These are phyloP conservation scores for Yponomeuta sedellus DNA, from an alignment of 2,888 invertebrate genomes.

Conservation along the genomic window DNA sequence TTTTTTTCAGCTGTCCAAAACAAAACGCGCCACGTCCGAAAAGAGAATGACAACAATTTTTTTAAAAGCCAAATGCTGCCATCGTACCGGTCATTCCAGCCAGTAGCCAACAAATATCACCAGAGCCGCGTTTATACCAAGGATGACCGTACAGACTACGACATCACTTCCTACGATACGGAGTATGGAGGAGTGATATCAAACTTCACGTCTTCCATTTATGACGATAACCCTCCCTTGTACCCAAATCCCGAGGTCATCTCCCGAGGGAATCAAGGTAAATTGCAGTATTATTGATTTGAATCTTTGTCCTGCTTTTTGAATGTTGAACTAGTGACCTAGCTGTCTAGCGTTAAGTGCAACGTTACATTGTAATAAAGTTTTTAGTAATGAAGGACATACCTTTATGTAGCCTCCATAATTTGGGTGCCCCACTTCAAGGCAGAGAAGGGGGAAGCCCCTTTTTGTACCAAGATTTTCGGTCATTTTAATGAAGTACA, in stretches of 20 bases:
- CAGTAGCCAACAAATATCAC: slow-evolving; percentile 52
- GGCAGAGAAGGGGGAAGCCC: no score
- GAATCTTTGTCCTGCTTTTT: neutral
- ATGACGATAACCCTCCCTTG: slow-evolving; percentile 66
- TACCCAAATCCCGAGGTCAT: slow-evolving; percentile 69
- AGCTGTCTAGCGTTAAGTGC: neutral
- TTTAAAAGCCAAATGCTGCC: slow-evolving; percentile 49
- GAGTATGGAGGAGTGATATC: slow-evolving; percentile 69
- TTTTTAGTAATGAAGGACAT: no score
- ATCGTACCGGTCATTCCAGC: slow-evolving; percentile 60
- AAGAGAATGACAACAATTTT: slow-evolving; percentile 30
- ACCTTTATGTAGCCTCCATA: no score
- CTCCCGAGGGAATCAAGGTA: slow-evolving; percentile 56
- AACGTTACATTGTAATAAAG: no score
- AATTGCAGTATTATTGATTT: slow-evolving; percentile 13
- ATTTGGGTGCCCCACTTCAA: no score
- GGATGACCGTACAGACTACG: slow-evolving; percentile 58
- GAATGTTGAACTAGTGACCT: neutral
- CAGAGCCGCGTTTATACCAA: slow-evolving; percentile 49
- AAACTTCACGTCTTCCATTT: slow-evolving; percentile 69
- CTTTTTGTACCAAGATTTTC: no score
- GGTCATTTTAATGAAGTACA: no score
- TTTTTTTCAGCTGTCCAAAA: slow-evolving; percentile 47
- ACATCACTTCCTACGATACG: slow-evolving; percentile 61
- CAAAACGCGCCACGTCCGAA: slow-evolving; percentile 37